phyloP scores from a whole-genome alignment of 2,113 vertebrate species.

The Osmerus mordax region DNA sequence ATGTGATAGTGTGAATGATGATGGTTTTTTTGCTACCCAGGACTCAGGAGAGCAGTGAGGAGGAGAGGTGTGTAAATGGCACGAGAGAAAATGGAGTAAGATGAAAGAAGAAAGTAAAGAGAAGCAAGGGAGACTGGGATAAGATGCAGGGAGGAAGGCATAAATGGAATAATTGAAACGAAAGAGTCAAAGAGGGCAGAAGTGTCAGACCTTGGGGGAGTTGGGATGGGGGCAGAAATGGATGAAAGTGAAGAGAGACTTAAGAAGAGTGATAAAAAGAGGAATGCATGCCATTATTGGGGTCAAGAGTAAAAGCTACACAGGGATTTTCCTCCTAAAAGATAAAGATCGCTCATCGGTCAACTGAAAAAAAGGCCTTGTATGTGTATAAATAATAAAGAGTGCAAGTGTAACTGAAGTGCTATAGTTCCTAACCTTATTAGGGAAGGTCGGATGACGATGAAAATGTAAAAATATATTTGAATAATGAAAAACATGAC shows the following conservation, averaged over 20 bases:
- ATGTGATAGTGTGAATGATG: no score
- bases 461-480: no score
- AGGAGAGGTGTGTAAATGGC: not conserved
- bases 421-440: no score
- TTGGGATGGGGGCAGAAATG: not conserved
- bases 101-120: not conserved
- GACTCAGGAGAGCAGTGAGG: not conserved
- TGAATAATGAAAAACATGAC: not conserved
- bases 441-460: no score
- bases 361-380: no score
- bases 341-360: no score
- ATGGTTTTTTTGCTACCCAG: no score
- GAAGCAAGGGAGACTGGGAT: not conserved
- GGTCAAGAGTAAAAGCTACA: no score
- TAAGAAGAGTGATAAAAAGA: conserved; percentile 12
- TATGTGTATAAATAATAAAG: no score
- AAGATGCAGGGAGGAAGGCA: not conserved
- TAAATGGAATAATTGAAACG: not conserved
- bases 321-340: no score
- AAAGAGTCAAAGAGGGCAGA: not conserved
- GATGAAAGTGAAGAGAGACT: conserved; percentile 7
- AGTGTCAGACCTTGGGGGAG: no score
- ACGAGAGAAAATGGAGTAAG: not conserved
- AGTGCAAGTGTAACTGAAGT: no score
- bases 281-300: not conserved